These are phyloP conservation scores for Charina bottae DNA, from an alignment of 2,113 vertebrate genomes.

Conservation along the genomic window DNA sequence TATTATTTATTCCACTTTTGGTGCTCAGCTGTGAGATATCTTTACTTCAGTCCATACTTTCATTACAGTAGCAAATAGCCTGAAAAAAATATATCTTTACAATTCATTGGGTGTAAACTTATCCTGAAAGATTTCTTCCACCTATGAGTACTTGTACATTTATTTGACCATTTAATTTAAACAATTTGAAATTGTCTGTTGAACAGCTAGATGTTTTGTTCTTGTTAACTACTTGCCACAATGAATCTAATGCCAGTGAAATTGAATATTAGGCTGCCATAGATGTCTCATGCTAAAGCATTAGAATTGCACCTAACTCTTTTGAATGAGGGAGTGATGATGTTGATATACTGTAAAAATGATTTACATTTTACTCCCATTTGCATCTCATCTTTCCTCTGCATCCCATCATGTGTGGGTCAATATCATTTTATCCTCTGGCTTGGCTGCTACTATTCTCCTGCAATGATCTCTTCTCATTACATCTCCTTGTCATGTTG, in stretches of 20 bases:
- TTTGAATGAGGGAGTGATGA: not conserved
- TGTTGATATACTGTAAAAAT: not conserved
- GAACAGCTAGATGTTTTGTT: not conserved
- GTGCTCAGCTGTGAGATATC: not conserved
- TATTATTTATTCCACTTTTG: constrained; percentile 46
- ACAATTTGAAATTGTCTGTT: not conserved
- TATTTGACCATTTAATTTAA: not conserved
- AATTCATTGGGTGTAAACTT: constrained; percentile 24
- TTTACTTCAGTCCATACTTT: constrained; percentile 27
- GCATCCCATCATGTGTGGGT: not conserved
- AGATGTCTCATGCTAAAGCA: not conserved
- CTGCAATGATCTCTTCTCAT: not conserved
- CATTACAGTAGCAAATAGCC: constrained; percentile 19
- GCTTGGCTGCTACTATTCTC: not conserved
- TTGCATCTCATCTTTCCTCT: not conserved
- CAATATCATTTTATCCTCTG: not conserved
- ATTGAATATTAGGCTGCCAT: not conserved
- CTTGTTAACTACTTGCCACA: constrained; percentile 24
- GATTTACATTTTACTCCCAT: not conserved
- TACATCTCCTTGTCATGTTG: not conserved
- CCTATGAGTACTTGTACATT: not conserved
- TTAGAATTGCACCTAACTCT: not conserved
- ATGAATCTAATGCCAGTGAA: not conserved
- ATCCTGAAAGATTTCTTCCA: not conserved
- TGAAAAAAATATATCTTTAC: constrained; percentile 38